A percentile compares a stretch with the other conserved stretches of the same genome.
These are phyloP conservation scores for Prinia subflava DNA, from an alignment of 2,113 vertebrate species.

Conservation along the genomic window DNA sequence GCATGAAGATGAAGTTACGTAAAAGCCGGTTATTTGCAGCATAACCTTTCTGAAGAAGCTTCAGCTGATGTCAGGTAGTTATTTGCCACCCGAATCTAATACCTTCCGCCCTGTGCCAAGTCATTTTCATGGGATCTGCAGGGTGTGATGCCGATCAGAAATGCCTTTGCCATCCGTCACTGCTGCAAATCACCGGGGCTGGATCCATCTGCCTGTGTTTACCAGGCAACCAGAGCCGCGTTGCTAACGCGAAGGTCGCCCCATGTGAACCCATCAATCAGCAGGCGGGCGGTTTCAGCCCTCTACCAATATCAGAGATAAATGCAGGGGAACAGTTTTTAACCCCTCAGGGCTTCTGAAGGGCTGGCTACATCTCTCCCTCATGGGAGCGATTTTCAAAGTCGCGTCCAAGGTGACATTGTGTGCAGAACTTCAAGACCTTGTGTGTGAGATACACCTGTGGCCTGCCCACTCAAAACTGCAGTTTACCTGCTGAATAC, in stretches of 20 bases:
- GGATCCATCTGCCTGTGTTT: slow-evolving; percentile 84
- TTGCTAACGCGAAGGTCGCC: slow-evolving; percentile 78
- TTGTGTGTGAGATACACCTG: rapidly evolving
- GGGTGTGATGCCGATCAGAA: slow-evolving; percentile 69
- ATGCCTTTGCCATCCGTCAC: slow-evolving; percentile 68
- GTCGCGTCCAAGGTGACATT: not conserved
- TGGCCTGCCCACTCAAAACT: not conserved
- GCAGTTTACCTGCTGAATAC: not conserved
- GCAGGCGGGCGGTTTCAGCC: not conserved
- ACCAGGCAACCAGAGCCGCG: slow-evolving; percentile 82
- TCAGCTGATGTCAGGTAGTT: slow-evolving; percentile 83
- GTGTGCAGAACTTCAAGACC: rapidly evolving
- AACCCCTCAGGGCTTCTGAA: not conserved
- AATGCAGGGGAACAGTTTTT: slow-evolving; percentile 18
- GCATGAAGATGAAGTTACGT: slow-evolving; percentile 15
- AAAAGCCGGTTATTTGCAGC: slow-evolving; percentile 72
- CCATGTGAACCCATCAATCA: slow-evolving; percentile 88
- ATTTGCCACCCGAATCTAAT: slow-evolving; percentile 86
- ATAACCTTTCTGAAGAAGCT: slow-evolving; percentile 75
- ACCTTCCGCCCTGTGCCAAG: slow-evolving; percentile 77
- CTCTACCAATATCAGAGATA: slow-evolving; percentile 7
- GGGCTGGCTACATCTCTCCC: not conserved
- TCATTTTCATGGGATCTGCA: slow-evolving; percentile 71
- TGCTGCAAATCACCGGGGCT: slow-evolving; percentile 71
- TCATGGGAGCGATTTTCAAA: not conserved